Conservation (phyloP, 2,113 vertebrate genomes). For the Eurystomus gularis region DNA sequence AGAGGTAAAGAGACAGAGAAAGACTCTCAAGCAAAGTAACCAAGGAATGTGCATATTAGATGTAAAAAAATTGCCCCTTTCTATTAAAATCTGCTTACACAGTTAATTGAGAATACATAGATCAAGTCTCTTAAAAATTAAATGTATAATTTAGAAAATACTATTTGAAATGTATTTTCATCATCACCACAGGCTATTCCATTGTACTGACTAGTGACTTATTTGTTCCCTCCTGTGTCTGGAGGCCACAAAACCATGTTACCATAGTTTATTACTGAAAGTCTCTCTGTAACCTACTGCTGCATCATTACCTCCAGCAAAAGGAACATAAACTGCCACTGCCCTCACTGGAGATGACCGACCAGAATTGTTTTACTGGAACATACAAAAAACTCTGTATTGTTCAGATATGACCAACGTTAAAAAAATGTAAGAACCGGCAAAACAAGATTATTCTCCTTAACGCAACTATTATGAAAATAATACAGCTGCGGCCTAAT, state of each 20-base stretch:
- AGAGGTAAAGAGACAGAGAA: neutral
- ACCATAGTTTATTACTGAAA: neutral
- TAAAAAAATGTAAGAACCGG: neutral
- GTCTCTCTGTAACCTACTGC: neutral
- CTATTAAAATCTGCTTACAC: constrained; percentile 10
- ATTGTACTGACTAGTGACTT: neutral
- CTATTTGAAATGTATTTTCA: neutral
- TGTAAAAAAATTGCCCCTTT: neutral
- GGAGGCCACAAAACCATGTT: neutral
- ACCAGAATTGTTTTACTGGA: neutral
- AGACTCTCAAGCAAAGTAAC: neutral
- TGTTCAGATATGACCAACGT: neutral
- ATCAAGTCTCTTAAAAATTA: neutral
- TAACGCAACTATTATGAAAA: neutral
- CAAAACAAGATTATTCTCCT: neutral
- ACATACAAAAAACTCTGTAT: neutral
- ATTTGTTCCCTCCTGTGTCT: neutral
- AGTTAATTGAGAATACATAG: neutral
- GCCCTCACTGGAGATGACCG: neutral
- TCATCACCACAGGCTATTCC: neutral
- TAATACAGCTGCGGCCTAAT: neutral
- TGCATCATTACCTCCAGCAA: neutral
- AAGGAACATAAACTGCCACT: neutral
- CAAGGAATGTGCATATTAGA: neutral
- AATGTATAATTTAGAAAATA: neutral